phyloP scores from a whole-genome alignment of 1,140 invertebrate genomes.

The Eriosoma lanigerum region DNA sequence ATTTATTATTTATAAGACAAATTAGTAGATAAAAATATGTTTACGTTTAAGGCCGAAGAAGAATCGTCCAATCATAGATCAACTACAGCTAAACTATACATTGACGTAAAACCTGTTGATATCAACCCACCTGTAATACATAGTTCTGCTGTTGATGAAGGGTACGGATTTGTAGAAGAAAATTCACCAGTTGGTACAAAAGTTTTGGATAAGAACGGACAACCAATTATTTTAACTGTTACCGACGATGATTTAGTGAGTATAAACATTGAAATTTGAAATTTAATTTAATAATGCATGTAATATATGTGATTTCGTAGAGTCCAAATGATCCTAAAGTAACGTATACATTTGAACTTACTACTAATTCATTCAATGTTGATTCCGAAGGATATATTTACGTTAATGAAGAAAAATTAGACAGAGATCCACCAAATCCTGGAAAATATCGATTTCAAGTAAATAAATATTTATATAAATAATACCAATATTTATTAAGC shows the following conservation, averaged over 20 bases:
- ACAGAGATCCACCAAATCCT: slow-evolving; percentile 83
- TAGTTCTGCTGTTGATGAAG: slow-evolving; percentile 66
- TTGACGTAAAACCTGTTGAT: slow-evolving; percentile 81
- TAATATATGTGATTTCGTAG: slow-evolving; percentile 56
- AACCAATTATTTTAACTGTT: slow-evolving; percentile 72
- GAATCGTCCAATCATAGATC: slow-evolving; percentile 73
- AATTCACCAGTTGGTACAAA: slow-evolving; percentile 81
- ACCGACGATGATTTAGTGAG: slow-evolving; percentile 80
- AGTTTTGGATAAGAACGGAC: slow-evolving; percentile 69
- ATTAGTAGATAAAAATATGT: neutral
- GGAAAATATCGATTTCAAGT: slow-evolving; percentile 80
- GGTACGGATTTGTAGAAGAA: slow-evolving; percentile 74
- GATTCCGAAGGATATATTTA: slow-evolving; percentile 72
- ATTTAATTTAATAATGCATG: neutral
- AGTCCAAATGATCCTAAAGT: slow-evolving; percentile 70
- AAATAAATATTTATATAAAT: slow-evolving; percentile 31
- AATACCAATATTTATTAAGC: neutral
- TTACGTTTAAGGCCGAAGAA: slow-evolving; percentile 71
- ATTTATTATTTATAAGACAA: neutral
- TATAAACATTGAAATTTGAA: slow-evolving; percentile 48
- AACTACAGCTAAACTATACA: slow-evolving; percentile 77
- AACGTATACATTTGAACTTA: slow-evolving; percentile 78
- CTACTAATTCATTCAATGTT: slow-evolving; percentile 79
- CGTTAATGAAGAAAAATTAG: slow-evolving; percentile 80
- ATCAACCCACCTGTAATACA: slow-evolving; percentile 78